These are phyloP conservation scores for Hafferia zeledoni DNA, from an alignment of 2,797 vertebrate genomes.

Conservation along the genomic window DNA sequence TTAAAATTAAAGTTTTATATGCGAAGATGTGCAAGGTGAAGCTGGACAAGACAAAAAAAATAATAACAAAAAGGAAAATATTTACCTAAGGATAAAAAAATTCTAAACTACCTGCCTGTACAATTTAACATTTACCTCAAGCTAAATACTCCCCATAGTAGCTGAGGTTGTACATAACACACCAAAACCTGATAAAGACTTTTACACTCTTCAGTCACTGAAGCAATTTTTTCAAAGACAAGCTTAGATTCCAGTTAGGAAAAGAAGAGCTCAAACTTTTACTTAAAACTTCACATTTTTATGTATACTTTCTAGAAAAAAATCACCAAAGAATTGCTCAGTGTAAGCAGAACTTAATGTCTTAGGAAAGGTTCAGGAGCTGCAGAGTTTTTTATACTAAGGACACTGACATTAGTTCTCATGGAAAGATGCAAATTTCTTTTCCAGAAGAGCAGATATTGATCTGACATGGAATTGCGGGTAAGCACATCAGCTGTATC, in stretches of 20 bases:
- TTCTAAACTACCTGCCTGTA: not conserved
- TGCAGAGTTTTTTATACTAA: not conserved
- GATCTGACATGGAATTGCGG: not conserved
- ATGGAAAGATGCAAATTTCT: not conserved
- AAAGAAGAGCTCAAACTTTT: not conserved
- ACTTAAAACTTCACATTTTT: not conserved
- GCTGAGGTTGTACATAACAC: not conserved
- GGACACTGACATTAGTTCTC: not conserved
- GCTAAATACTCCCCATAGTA: not conserved
- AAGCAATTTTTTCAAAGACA: not conserved
- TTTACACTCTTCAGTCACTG: not conserved
- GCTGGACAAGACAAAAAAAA: not conserved
- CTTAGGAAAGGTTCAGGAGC: not conserved
- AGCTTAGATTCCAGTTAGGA: not conserved
- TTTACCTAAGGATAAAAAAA: accelerated
- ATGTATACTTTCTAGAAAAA: not conserved
- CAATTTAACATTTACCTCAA: not conserved
- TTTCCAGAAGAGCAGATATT: not conserved
- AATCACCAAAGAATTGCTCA: not conserved
- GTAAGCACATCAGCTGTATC: not conserved
- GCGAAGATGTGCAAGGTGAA: not conserved
- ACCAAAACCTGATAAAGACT: not conserved
- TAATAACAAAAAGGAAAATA: not conserved
- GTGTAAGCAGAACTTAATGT: not conserved
- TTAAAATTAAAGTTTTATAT: not conserved